Conservation (phyloP, 2,888 invertebrate species). For the Lasius fuliginosus region DNA sequence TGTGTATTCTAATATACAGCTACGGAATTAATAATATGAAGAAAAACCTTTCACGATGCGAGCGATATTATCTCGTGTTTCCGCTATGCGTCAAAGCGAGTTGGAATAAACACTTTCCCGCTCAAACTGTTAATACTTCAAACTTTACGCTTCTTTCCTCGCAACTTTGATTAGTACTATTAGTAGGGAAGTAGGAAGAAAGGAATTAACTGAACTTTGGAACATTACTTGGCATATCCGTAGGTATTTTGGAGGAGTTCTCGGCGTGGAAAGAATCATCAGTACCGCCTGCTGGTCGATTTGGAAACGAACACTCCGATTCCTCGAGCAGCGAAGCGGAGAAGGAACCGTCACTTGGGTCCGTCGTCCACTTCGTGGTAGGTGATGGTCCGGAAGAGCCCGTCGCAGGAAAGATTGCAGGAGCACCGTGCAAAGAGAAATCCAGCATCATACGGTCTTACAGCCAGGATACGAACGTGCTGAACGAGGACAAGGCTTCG, state of each 20-base stretch:
- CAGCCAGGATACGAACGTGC: conserved; percentile 87
- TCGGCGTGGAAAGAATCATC: conserved; percentile 86
- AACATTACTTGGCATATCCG: conserved; percentile 66
- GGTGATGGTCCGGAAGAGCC: conserved; percentile 78
- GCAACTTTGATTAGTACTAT: conserved; percentile 9
- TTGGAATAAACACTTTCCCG: not conserved
- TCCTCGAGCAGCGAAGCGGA: conserved; percentile 88
- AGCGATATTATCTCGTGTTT: not conserved
- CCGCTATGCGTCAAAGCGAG: not conserved
- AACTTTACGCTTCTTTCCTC: not conserved
- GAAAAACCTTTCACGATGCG: not conserved
- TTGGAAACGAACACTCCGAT: conserved; percentile 78
- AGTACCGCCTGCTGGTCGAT: conserved; percentile 78
- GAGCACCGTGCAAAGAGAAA: conserved; percentile 61
- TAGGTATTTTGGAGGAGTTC: conserved; percentile 80
- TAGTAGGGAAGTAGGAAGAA: conserved; percentile 8
- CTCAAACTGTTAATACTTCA: not conserved
- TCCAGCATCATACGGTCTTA: conserved; percentile 86
- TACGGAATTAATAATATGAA: not conserved
- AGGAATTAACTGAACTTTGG: conserved; percentile 24
- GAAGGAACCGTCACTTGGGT: conserved; percentile 84
- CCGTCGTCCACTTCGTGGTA: conserved; percentile 81
- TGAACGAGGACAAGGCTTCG: conserved; percentile 76
- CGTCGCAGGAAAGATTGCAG: conserved; percentile 17
- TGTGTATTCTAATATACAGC: not conserved